These are phyloP conservation scores for Ciconia stormi DNA, from an alignment of 2,113 vertebrate genomes.

Conservation along the genomic window DNA sequence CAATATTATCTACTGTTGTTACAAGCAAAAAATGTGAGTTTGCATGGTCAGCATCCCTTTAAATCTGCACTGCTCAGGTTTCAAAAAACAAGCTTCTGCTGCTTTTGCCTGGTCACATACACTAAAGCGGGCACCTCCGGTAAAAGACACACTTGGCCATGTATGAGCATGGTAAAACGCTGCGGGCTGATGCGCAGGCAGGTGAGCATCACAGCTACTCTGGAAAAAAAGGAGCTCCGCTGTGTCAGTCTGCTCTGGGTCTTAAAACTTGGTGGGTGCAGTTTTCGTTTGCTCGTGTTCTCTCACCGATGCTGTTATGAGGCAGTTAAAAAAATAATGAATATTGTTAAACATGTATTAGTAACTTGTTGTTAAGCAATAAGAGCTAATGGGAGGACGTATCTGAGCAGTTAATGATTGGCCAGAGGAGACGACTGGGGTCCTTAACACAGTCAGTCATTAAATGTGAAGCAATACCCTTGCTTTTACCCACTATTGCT, in stretches of 20 bases:
- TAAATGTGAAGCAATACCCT: conserved; percentile 15
- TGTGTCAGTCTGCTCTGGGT: neutral
- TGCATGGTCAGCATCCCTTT: neutral
- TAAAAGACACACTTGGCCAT: neutral
- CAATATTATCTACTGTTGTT: neutral
- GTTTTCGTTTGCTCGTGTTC: neutral
- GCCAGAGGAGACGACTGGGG: conserved; percentile 3
- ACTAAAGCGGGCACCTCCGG: rapidly evolving
- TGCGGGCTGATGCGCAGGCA: rapidly evolving
- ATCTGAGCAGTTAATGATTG: conserved; percentile 41
- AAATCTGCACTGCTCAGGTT: neutral
- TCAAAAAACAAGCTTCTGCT: neutral
- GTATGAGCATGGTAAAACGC: neutral
- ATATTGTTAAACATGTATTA: conserved; percentile 23
- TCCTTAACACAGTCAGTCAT: neutral
- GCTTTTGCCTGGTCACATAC: neutral
- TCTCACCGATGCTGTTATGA: neutral
- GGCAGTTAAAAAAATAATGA: conserved; percentile 9
- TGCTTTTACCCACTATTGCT: neutral
- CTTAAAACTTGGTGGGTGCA: neutral
- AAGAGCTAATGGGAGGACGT: conserved; percentile 19
- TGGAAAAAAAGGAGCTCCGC: neutral
- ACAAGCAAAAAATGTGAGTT: neutral
- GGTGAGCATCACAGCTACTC: neutral
- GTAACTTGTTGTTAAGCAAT: conserved; percentile 33